Conservation (phyloP, 2,797 vertebrate genomes). For the Poecile montanus region DNA sequence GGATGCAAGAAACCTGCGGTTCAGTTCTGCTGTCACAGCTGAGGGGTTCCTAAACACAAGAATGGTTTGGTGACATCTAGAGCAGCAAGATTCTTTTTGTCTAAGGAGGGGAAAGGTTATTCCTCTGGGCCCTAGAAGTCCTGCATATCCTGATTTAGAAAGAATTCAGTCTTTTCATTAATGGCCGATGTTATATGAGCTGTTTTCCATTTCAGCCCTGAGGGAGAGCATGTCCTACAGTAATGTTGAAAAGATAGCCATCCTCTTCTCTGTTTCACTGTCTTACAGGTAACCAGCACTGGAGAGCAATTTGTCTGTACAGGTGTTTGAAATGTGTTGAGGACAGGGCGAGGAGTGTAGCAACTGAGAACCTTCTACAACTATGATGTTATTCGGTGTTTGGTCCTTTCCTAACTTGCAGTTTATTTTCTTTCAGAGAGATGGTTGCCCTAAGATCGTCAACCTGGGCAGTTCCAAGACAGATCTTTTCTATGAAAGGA, state of each 20-base stretch:
- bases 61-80: neutral
- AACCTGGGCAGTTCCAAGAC: slow-evolving; percentile 99
- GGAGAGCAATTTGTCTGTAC: neutral
- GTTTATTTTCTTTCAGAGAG: slow-evolving; percentile 80
- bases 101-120: neutral
- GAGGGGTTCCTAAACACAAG: neutral
- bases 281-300: neutral
- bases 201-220: neutral
- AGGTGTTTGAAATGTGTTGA: neutral
- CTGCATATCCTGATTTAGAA: neutral
- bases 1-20: neutral
- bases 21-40: neutral
- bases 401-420: neutral
- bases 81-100: neutral
- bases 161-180: slow-evolving; percentile 2
- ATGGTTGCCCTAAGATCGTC: slow-evolving; percentile 98
- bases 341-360: fast-evolving
- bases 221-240: neutral
- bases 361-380: neutral
- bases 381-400: neutral
- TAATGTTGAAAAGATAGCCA: neutral
- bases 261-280: neutral
- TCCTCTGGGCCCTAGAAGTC: neutral
- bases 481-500: slow-evolving; percentile 97
- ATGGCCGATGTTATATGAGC: neutral